Evolutionary conservation across 2,797 vertebrate genomes (phyloP).

Genomic region (Cercopithecus neglectus): DNA sequence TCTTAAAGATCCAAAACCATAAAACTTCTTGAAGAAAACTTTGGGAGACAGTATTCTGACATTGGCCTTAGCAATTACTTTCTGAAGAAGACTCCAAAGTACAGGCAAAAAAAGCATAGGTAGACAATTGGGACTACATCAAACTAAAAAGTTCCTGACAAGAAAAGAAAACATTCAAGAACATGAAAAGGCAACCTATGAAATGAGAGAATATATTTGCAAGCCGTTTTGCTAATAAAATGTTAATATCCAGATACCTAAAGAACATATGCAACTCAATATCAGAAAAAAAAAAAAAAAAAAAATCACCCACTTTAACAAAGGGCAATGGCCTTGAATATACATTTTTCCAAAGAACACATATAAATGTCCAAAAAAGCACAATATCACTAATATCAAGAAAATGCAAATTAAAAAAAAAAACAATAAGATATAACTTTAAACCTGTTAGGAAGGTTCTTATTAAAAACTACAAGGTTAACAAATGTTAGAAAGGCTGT

Average conservation of each 20-base stretch:
- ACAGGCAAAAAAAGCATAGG: neutral
- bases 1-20: neutral
- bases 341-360: neutral
- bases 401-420: neutral
- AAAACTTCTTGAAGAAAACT: neutral
- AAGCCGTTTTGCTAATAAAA: neutral
- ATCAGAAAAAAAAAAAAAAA: neutral
- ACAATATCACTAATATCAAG: neutral
- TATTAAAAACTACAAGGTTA: neutral
- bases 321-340: neutral
- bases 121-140: neutral
- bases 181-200: neutral
- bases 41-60: neutral
- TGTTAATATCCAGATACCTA: neutral
- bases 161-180: neutral
- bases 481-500: neutral
- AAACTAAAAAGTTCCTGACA: neutral
- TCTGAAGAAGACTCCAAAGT: neutral
- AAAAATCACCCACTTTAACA: neutral
- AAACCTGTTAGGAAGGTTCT: neutral
- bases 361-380: neutral
- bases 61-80: neutral
- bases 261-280: neutral
- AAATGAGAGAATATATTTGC: neutral
- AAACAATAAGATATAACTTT: neutral